Conservation (phyloP, 2,888 invertebrate genomes). For the Pachymerium ferrugineum region DNA sequence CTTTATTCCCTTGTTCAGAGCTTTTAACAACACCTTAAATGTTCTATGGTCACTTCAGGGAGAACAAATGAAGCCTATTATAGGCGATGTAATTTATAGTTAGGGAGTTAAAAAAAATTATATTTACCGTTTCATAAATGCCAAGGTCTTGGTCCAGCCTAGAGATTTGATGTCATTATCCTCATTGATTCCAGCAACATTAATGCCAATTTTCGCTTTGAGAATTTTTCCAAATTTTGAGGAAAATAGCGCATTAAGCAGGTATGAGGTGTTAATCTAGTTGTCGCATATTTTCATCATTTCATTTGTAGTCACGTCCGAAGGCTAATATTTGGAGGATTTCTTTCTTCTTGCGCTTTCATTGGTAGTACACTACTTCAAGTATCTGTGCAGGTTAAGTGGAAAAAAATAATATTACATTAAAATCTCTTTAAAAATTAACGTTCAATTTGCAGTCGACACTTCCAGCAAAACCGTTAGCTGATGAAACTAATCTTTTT, state of each 20-base stretch:
- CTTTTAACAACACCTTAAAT: background rate
- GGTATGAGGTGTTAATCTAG: background rate
- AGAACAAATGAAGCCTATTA: background rate
- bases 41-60: background rate
- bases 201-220: background rate
- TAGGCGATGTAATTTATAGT: background rate
- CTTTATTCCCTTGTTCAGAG: background rate
- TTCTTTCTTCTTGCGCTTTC: background rate
- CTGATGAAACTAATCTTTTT: background rate
- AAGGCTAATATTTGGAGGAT: background rate
- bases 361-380: background rate
- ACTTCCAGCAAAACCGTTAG: background rate
- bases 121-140: background rate
- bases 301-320: background rate
- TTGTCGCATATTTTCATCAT: background rate
- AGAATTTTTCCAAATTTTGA: background rate
- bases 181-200: background rate
- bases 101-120: background rate
- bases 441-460: background rate
- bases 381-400: background rate
- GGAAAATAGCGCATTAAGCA: background rate
- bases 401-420: background rate
- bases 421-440: background rate
- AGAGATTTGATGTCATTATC: background rate
- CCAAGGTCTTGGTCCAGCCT: background rate